A percentile compares a stretch with the other conserved stretches of the same genome.
Conservation (phyloP, 1,140 invertebrate species). For the Lanistes nyassanus region DNA sequence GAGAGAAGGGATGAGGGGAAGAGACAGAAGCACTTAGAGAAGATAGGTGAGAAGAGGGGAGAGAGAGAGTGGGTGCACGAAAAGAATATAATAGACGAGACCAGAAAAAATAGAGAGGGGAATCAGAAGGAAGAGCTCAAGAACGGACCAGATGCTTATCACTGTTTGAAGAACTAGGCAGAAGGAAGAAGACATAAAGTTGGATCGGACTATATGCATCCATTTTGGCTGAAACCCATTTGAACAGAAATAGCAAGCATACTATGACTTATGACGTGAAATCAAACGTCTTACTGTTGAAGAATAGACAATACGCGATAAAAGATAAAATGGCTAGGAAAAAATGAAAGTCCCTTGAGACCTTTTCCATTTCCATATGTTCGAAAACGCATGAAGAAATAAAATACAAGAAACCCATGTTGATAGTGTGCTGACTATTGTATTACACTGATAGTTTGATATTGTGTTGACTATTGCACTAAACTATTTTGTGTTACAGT, state of each 20-base stretch:
- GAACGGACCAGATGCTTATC: neutral
- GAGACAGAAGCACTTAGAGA: too few relatives aligned
- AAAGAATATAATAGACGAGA: too few relatives aligned
- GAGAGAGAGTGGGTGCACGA: too few relatives aligned
- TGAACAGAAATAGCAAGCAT: neutral
- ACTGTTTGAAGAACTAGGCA: neutral
- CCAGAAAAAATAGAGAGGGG: neutral
- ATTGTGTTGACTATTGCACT: neutral
- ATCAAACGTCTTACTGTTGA: neutral
- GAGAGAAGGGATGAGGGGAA: slow-evolving; percentile 1
- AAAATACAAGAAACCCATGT: too few relatives aligned
- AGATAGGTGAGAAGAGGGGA: neutral
- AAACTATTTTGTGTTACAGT: neutral
- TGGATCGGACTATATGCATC: neutral
- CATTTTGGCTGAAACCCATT: neutral
- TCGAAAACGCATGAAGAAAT: too few relatives aligned
- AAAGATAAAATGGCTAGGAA: neutral
- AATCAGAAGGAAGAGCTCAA: neutral
- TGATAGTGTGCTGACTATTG: neutral
- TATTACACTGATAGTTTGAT: neutral
- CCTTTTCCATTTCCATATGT: too few relatives aligned
- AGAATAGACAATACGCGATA: too few relatives aligned
- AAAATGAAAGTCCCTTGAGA: too few relatives aligned
- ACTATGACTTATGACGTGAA: neutral
- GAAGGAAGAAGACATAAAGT: neutral